Percentiles rank a stretch among this genome's conserved stretches.
These are phyloP conservation scores for Molothrus aeneus DNA, from an alignment of 2,797 vertebrate genomes.

Conservation along the genomic window DNA sequence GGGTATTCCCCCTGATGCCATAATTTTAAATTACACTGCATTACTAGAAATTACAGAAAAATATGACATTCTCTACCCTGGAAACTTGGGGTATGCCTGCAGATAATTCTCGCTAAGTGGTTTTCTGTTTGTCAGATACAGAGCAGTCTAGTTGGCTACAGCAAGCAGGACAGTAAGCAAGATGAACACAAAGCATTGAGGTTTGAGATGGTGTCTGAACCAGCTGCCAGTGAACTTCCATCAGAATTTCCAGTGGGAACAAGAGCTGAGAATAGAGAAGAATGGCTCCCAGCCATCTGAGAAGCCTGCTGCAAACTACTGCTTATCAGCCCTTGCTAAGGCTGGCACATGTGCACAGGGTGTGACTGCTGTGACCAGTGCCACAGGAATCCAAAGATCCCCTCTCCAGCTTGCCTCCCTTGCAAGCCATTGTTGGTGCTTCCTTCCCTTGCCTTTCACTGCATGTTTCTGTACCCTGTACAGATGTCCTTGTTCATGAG, in stretches of 20 bases:
- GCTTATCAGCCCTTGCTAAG: neutral
- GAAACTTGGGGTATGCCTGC: neutral
- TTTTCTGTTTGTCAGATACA: neutral
- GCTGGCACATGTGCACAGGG: fast-evolving
- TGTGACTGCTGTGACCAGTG: neutral
- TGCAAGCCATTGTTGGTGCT: neutral
- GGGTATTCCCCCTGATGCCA: neutral
- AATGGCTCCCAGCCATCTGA: neutral
- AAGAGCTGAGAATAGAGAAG: neutral
- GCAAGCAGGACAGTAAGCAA: neutral
- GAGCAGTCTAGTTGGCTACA: neutral
- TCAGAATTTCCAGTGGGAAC: neutral
- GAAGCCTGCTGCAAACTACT: neutral
- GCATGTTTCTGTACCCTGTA: neutral
- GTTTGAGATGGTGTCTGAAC: neutral
- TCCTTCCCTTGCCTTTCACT: neutral
- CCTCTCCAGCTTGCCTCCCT: neutral
- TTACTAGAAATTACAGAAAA: neutral
- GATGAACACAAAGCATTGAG: neutral
- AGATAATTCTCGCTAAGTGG: neutral
- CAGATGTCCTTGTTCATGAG: neutral
- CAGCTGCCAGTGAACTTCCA: neutral
- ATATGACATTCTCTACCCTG: neutral
- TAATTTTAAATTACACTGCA: neutral
- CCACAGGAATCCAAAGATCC: neutral